Evolutionary conservation across 2,888 invertebrate genomes (phyloP).

Genomic region (Buathra laborator): DNA sequence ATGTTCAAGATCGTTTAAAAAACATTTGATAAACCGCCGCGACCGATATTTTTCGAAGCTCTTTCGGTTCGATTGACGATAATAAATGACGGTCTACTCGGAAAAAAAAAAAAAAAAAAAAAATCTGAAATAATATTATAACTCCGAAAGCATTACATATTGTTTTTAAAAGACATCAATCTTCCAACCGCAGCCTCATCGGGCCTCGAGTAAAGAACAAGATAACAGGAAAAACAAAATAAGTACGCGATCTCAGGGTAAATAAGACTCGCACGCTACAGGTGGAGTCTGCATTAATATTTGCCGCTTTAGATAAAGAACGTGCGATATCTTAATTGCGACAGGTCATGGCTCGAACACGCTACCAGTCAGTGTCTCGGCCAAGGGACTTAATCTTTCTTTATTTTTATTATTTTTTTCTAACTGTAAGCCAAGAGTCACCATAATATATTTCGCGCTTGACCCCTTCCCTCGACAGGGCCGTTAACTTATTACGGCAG

Average conservation of each 20-base stretch:
- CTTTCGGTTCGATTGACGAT: neutral
- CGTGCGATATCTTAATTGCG: constrained; percentile 76
- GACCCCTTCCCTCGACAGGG: constrained; percentile 15
- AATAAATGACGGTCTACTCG: neutral
- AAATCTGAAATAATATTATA: neutral
- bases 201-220: neutral
- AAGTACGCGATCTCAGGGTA: constrained; percentile 9
- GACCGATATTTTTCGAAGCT: no score
- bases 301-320: constrained; percentile 70
- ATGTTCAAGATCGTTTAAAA: no score
- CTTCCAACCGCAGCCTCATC: neutral
- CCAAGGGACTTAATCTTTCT: constrained; percentile 31
- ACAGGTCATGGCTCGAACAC: constrained; percentile 79
- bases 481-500: constrained; percentile 22
- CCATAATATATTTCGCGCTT: constrained; percentile 27
- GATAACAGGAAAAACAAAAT: neutral
- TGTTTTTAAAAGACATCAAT: neutral
- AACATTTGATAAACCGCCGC: no score
- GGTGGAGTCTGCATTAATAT: constrained; percentile 63
- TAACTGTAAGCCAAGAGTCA: neutral
- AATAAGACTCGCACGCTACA: constrained; percentile 21
- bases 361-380: constrained; percentile 46
- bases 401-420: constrained; percentile 13
- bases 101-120: neutral
- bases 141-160: no score